A percentile compares a stretch with the other conserved stretches of the same genome.
These are phyloP conservation scores for Orthosia cruda DNA, from an alignment of 2,888 invertebrate species.

Conservation along the genomic window DNA sequence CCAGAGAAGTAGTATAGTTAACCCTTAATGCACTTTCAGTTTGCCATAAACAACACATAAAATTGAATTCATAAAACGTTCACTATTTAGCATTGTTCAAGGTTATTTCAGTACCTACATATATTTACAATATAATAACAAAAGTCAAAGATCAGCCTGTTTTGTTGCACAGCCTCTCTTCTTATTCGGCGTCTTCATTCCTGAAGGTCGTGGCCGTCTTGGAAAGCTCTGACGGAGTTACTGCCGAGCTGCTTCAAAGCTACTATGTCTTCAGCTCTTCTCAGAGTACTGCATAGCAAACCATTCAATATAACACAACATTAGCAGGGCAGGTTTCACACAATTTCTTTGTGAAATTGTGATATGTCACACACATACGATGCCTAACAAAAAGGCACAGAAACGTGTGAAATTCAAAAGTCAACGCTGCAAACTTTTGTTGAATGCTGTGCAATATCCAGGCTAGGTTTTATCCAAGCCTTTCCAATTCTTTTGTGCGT, in stretches of 20 bases:
- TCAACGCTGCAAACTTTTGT: conserved; percentile 26
- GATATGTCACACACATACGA: background rate
- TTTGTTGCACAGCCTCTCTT: background rate
- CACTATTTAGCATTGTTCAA: background rate
- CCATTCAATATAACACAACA: too few species aligned
- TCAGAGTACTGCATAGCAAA: background rate
- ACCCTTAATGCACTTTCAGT: background rate
- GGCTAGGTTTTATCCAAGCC: conserved; percentile 40
- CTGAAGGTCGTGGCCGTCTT: too few species aligned
- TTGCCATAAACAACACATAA: background rate
- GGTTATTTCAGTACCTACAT: background rate
- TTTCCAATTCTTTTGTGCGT: conserved; percentile 47
- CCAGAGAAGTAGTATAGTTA: background rate
- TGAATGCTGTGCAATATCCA: conserved; percentile 23
- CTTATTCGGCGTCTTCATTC: too few species aligned
- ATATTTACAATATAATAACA: background rate
- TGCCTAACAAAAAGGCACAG: background rate
- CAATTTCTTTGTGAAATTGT: background rate
- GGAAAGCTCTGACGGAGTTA: too few species aligned
- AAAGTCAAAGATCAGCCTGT: background rate
- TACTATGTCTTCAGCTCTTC: too few species aligned
- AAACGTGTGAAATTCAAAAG: conserved; percentile 32
- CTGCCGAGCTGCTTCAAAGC: too few species aligned
- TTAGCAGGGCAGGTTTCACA: background rate
- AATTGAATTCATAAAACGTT: background rate